phyloP scores from a whole-genome alignment of 2,797 vertebrate genomes.

The Notamacropus eugenii region DNA sequence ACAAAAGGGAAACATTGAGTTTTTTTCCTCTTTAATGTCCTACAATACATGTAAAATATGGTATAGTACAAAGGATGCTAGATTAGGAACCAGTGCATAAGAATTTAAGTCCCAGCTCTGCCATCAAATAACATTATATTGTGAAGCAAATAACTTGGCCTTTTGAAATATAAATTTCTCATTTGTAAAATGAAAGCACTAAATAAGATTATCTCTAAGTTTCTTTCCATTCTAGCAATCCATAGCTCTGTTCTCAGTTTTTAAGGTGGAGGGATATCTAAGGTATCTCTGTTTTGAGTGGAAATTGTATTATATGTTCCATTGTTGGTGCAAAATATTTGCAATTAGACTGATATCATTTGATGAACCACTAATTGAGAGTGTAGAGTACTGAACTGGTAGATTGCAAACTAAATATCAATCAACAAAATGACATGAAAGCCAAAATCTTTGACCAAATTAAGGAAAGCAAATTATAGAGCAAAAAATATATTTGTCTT shows the following conservation, averaged over 20 bases:
- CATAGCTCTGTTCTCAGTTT: neutral
- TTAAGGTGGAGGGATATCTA: neutral
- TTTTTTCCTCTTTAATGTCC: neutral
- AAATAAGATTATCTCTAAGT: neutral
- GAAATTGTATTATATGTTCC: neutral
- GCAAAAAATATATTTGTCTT: neutral
- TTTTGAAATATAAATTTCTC: neutral
- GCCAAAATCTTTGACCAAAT: neutral
- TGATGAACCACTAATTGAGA: neutral
- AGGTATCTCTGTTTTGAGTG: neutral
- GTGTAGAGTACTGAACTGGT: neutral
- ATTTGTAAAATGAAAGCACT: neutral
- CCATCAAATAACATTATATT: neutral
- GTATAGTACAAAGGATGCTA: neutral
- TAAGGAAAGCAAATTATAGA: neutral
- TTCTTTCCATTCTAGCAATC: neutral
- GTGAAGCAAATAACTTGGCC: neutral
- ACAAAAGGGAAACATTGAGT: neutral
- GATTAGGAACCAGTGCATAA: neutral
- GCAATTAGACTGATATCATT: neutral
- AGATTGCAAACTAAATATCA: neutral
- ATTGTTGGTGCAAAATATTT: neutral
- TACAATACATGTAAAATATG: neutral
- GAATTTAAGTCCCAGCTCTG: neutral
- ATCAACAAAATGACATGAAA: neutral